Evolutionary conservation across 2,113 vertebrate species (phyloP), one percentile per base, ranked within the genome.

Genomic region (Phalacrocorax aristotelis): DNA sequence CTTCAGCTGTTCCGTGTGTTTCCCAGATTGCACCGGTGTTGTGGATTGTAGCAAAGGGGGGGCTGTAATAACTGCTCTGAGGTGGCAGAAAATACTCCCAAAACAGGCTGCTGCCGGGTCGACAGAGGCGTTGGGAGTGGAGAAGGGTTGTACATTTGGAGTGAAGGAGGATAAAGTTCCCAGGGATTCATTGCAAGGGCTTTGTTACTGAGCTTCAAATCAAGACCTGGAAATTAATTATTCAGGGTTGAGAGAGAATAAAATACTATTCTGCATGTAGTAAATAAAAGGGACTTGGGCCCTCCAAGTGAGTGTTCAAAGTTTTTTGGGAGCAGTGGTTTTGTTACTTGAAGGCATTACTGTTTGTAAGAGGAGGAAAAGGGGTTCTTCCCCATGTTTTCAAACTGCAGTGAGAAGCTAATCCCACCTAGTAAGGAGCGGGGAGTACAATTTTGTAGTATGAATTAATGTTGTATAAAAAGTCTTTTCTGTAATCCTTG

Each of bases 1-100:
- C 10, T 11, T 40, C 38, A 9, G 29, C 51, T n/a, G 3, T 8
- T 16, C 1, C 0, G 2, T 7, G 40, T 5, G 22, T 36, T 19
- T 23, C 11, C 38, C 34, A 10, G 6, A 9, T 17, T 6, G 5
- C 23, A 11, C 13, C 15, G 3, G 1, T 13, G 27, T 6, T 26
- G 29, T 12, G 49, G 12, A 44, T 38, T 38, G n/a, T 1, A 23
- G 8, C 1, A 7, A 30, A 3, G 57, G 8, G 26, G 30, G 15
- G 11, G n/a, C 40, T 18, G 34, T 3, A 5, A 5, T 18, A 12
- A 23, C 15, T 15, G 18, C 3, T 7, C 10, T 9, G 34, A 44
- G 17, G 36, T 1, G 61, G 25, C 29, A 21, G 17, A 11, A 15
- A 51, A 6, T 8, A 4, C 3, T 15, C 21, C 19, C 9, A 3